Evolutionary conservation across 92 coral and sea anemone species (phyloP).

Genomic region (Epizoanthus rinbou): DNA sequence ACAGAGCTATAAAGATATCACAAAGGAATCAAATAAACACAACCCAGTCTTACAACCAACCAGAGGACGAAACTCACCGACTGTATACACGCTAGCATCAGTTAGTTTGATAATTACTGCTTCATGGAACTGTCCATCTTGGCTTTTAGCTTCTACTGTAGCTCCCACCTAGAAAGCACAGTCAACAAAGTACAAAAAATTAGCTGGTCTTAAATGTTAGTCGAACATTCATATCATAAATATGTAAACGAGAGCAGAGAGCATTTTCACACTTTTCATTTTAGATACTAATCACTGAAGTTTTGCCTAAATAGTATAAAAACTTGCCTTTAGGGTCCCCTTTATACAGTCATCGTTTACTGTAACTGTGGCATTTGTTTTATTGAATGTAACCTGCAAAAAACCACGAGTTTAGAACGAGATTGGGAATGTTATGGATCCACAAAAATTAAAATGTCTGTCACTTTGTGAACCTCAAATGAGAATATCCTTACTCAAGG

Average conservation of each 20-base stretch:
- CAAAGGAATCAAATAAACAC: background rate
- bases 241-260: too few species aligned
- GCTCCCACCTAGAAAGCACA: slow-evolving; percentile 76
- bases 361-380: slow-evolving; percentile 82
- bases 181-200: background rate
- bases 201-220: slow-evolving; percentile 3
- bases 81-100: slow-evolving; percentile 97
- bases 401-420: slow-evolving; percentile 13
- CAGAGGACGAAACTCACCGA: slow-evolving; percentile 66
- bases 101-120: slow-evolving; percentile 89
- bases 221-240: slow-evolving; percentile 6
- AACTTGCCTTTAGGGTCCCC: slow-evolving; percentile 83
- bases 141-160: slow-evolving; percentile 76
- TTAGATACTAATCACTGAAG: background rate
- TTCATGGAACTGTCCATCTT: slow-evolving; percentile 83
- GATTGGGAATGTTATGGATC: slow-evolving; percentile 4
- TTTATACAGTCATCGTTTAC: slow-evolving; percentile 91
- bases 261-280: background rate
- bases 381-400: slow-evolving; percentile 78
- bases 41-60: background rate
- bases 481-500: background rate
- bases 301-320: slow-evolving; percentile 17
- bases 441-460: slow-evolving; percentile 20
- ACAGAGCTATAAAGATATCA: background rate
- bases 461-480: slow-evolving; percentile 20